Conservation (phyloP, 2,797 vertebrate species). For the Dendrocincla tyrannina region DNA sequence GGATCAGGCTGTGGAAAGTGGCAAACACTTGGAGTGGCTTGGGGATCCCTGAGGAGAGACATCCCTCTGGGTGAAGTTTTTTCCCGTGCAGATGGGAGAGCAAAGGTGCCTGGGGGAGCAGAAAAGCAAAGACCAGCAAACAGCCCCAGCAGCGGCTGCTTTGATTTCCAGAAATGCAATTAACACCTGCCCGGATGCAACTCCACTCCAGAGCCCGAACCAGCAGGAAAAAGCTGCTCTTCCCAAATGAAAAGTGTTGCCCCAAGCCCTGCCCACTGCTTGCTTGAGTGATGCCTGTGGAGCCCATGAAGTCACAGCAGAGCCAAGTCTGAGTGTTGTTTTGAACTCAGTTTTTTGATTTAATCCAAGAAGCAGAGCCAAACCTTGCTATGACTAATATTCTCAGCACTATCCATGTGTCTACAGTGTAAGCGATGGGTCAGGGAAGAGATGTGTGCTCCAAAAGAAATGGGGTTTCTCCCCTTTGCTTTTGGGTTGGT, state of each 20-base stretch:
- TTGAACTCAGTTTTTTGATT: background rate
- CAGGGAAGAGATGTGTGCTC: background rate
- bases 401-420: background rate
- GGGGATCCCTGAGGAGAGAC: background rate
- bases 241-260: background rate
- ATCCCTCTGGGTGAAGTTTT: background rate
- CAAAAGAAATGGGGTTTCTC: background rate
- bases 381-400: background rate
- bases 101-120: background rate
- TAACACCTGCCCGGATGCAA: background rate
- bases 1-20: background rate
- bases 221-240: background rate
- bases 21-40: rapidly evolving
- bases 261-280: background rate
- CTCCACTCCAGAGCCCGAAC: background rate
- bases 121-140: background rate
- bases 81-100: background rate
- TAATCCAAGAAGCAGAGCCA: background rate
- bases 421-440: background rate
- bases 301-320: background rate
- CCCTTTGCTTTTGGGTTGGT: background rate
- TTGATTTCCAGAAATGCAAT: conserved; percentile 42
- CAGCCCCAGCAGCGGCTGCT: background rate
- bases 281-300: background rate
- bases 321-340: background rate